Percentiles rank a stretch among this genome's conserved stretches.
Conservation (phyloP, 2,113 vertebrate species). For the Acanthochromis polyacanthus region DNA sequence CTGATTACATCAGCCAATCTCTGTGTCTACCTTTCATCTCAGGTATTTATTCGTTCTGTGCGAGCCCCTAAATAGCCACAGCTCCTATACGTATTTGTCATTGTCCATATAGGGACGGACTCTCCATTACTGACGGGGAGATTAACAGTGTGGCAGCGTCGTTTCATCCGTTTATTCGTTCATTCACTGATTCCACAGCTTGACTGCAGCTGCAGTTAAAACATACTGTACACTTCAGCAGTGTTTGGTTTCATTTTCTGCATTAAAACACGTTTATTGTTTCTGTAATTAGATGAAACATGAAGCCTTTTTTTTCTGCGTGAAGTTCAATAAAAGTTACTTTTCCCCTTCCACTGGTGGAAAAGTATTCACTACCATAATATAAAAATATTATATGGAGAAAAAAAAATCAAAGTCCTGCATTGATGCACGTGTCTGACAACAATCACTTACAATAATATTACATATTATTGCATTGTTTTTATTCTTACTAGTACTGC, state of each 20-base stretch:
- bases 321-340: too few species aligned
- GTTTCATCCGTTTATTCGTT: conserved; percentile 52
- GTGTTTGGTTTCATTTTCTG: conserved; percentile 17
- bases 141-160: conserved; percentile 74
- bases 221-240: conserved; percentile 6
- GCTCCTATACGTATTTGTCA: conserved; percentile 73
- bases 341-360: not conserved
- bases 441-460: not conserved
- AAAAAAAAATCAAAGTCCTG: too few species aligned
- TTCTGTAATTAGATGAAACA: conserved; percentile 9
- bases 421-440: not conserved
- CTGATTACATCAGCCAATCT: conserved; percentile 77
- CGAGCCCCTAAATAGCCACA: conserved; percentile 80
- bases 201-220: conserved; percentile 28
- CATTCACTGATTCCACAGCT: conserved; percentile 26
- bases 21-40: conserved; percentile 82
- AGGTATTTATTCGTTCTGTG: conserved; percentile 81
- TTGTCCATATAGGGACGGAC: conserved; percentile 62
- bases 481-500: not conserved
- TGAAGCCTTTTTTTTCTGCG: not conserved
- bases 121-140: conserved; percentile 43
- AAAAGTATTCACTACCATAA: not conserved
- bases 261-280: conserved; percentile 8
- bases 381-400: not conserved
- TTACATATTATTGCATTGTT: too few species aligned